These are phyloP conservation scores for Exocentrus adspersus DNA, from an alignment of 2,888 invertebrate species.

Conservation along the genomic window DNA sequence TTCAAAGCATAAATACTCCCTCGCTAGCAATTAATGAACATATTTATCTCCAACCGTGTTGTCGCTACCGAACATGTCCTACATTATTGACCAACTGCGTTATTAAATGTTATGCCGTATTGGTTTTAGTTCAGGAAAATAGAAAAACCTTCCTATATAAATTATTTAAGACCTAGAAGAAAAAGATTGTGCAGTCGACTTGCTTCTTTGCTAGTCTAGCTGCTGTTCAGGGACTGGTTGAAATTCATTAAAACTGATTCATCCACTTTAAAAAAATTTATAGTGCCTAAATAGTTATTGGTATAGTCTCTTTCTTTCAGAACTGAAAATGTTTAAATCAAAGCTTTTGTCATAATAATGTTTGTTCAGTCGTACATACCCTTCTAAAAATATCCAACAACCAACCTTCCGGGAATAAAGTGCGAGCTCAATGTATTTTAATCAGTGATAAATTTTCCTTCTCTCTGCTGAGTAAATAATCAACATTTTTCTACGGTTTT, in stretches of 20 bases:
- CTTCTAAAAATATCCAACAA: no score
- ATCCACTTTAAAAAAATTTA: no score
- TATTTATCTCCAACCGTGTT: constrained; percentile 42
- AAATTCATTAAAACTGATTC: no score
- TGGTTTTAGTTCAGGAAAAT: neutral
- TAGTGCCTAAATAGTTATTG: no score
- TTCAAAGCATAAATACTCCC: constrained; percentile 43
- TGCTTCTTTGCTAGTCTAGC: no score
- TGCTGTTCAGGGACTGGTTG: no score
- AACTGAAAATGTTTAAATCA: no score
- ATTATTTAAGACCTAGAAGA: no score
- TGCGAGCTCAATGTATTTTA: constrained; percentile 4
- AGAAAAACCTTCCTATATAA: constrained; percentile 1
- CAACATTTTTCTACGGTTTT: constrained; percentile 7
- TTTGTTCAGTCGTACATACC: no score
- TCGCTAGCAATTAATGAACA: constrained; percentile 42
- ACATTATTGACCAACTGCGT: constrained; percentile 23
- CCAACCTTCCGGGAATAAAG: neutral
- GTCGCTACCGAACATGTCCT: constrained; percentile 38
- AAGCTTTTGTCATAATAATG: no score
- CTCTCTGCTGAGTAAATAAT: neutral
- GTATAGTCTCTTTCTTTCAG: no score
- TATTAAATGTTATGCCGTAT: constrained; percentile 13
- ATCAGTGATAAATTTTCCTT: constrained; percentile 5
- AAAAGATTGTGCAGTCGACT: no score